These are phyloP conservation scores for Papilio elwesi DNA, from an alignment of 2,888 invertebrate genomes.

Conservation along the genomic window DNA sequence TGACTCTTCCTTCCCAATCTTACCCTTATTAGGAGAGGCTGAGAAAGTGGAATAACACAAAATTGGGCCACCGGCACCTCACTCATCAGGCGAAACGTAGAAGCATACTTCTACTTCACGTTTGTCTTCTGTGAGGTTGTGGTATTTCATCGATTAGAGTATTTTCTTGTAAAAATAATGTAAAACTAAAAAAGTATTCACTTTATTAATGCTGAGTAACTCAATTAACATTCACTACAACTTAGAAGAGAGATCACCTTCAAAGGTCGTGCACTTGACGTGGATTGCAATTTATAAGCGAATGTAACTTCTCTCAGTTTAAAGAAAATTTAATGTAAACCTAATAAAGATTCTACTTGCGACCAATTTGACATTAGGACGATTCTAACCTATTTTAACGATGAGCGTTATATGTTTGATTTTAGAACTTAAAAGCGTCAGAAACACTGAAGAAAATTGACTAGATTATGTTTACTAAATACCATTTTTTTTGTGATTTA, in stretches of 20 bases:
- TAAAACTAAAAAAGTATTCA: background rate
- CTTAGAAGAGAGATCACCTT: conserved; percentile 14
- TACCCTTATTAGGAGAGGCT: too few species aligned
- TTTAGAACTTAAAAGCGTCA: too few species aligned
- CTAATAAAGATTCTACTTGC: background rate
- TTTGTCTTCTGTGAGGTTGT: too few species aligned
- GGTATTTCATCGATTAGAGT: background rate
- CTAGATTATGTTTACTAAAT: too few species aligned
- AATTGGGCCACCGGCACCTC: too few species aligned
- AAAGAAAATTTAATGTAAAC: conserved; percentile 9
- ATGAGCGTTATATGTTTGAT: background rate
- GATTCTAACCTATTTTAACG: background rate
- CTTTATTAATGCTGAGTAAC: background rate
- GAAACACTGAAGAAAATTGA: too few species aligned
- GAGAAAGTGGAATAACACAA: too few species aligned
- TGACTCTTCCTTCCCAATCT: too few species aligned
- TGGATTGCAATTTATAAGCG: conserved; percentile 26
- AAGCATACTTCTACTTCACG: too few species aligned
- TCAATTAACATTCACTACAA: conserved; percentile 24
- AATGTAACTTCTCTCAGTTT: background rate
- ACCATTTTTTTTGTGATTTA: too few species aligned
- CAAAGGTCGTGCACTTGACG: conserved; percentile 33
- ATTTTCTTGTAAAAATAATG: background rate
- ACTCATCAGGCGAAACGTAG: too few species aligned
- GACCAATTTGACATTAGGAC: background rate